Conservation (phyloP, 2,113 vertebrate genomes). For the Aramus guarauna region DNA sequence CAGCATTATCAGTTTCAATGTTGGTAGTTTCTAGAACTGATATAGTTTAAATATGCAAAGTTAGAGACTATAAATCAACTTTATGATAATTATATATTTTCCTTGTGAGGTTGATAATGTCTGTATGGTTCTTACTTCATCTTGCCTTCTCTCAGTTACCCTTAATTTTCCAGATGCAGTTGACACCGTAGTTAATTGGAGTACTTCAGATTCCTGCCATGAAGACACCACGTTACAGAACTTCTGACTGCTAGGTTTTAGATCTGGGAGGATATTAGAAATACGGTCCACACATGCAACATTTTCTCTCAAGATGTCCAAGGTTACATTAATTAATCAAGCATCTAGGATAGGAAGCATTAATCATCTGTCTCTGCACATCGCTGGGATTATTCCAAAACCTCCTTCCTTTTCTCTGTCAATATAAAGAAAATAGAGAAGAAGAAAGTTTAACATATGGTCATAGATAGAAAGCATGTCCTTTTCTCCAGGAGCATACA, state of each 20-base stretch:
- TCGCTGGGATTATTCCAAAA: constrained; percentile 36
- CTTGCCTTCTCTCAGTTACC: neutral
- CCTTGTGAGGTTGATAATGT: neutral
- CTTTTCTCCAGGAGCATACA: neutral
- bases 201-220: neutral
- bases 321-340: constrained; percentile 27
- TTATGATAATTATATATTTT: neutral
- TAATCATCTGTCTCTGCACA: constrained; percentile 24
- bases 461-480: neutral
- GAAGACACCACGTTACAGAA: neutral
- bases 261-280: neutral
- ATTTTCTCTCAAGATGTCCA: constrained; percentile 18
- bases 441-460: neutral
- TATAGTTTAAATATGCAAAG: neutral
- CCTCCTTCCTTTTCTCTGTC: neutral
- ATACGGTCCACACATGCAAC: neutral
- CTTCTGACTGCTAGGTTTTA: neutral
- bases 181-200: neutral
- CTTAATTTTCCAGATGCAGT: neutral
- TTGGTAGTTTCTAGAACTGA: neutral
- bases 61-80: neutral
- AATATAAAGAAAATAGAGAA: neutral
- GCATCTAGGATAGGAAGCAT: constrained; percentile 5
- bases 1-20: neutral
- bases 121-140: neutral